Evolutionary conservation across 2,797 vertebrate species (phyloP), one percentile per base, ranked within the genome.

Genomic region (Intellagama lesueurii): DNA sequence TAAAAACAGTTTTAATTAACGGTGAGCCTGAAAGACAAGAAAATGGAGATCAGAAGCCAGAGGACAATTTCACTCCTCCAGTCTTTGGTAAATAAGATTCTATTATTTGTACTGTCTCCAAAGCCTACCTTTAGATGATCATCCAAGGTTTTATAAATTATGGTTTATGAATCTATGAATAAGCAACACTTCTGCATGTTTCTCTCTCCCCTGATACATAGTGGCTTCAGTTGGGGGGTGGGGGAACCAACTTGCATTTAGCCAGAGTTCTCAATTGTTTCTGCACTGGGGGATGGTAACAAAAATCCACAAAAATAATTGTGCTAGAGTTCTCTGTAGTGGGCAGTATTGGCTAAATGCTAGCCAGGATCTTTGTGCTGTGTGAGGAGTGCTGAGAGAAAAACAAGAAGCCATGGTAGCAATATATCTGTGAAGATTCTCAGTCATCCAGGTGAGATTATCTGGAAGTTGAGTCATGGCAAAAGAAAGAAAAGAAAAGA

Each of bases 11-110:
- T 26, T 87, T 97, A 84, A 83, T 93, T 7, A 97, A 97, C 0
- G 96, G 96, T 2, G 97, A 96, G 73, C 94, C 93, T 80, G 91
- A 91, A 81, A 92, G 90, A 81, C 30, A 92, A 26, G 96, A 95
- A 88, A 94, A 95, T 0, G 92, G 93, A 89, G 95, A 93, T 0
- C 0, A 64, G 64, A 96, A 0, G 49, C 22, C 35, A 86, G 88
- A 94, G 79, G 94, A 77, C 77, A 93, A 93, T 76, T 66, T 72
- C 68, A 22, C 90, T 88, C 75, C 73, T 0, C 81, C 95, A 1
- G 49, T 88, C 8, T 91, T 95, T 90, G 96, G 96, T 95, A 92
- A 91, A 66, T 76, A 81, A 32, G 12, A 76, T 78, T 26, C 52
- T 32, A 5, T 32, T 56, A 60, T 66, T 28, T 72, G 60, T 56